Conservation (phyloP, 1,140 invertebrate genomes). For the Scaptodrosophila lebanonensis region DNA sequence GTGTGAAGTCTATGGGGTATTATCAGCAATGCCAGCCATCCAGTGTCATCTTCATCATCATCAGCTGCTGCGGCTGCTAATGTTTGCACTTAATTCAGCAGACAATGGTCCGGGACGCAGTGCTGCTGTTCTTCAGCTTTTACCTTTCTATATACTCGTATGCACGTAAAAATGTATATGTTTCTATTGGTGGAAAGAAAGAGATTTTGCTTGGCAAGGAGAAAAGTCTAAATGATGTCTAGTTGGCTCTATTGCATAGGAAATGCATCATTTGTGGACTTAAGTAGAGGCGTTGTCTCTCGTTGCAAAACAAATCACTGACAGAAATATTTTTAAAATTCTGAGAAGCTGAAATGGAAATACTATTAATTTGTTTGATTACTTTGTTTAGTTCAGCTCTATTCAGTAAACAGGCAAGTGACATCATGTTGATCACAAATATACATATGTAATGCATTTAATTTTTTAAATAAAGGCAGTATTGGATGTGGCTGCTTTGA, state of each 20-base stretch:
- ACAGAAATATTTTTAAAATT: conserved; percentile 19
- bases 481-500: too few relatives aligned
- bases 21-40: conserved; percentile 49
- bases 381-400: neutral
- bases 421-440: too few relatives aligned
- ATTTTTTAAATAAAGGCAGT: neutral
- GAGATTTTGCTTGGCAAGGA: conserved; percentile 22
- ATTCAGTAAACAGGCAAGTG: too few relatives aligned
- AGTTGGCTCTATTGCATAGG: conserved; percentile 48
- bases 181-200: neutral
- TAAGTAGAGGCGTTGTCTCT: conserved; percentile 50
- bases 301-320: conserved; percentile 49
- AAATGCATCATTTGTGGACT: conserved; percentile 68
- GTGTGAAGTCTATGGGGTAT: conserved; percentile 63
- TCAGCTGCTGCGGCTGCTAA: conserved; percentile 46
- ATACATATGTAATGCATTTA: neutral
- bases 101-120: conserved; percentile 51
- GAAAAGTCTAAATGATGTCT: conserved; percentile 73
- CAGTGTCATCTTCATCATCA: conserved; percentile 41
- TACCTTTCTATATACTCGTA: conserved; percentile 2
- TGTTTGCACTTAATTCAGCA: conserved; percentile 75
- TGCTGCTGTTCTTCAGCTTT: conserved; percentile 53
- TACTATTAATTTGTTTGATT: neutral
- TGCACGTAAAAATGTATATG: neutral
- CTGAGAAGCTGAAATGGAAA: neutral